Evolutionary conservation across 2,797 vertebrate species (phyloP).

Genomic region (Monodelphis domestica): DNA sequence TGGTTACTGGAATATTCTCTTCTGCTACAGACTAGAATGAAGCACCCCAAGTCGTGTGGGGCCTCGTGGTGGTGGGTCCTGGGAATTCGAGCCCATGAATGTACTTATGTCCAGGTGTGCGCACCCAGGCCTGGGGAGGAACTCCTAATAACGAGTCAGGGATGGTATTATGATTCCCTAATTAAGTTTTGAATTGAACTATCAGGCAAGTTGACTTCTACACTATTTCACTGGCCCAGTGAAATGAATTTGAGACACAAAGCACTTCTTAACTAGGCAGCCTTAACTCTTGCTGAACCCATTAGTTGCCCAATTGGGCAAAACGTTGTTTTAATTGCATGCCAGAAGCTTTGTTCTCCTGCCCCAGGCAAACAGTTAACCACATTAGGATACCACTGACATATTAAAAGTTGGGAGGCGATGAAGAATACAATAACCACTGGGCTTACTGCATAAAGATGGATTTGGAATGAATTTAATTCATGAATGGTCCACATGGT

Average conservation of each 20-base stretch:
- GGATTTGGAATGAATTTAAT: constrained; percentile 74
- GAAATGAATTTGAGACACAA: constrained; percentile 73
- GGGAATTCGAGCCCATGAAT: rapidly evolving
- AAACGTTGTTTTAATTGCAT: constrained; percentile 80
- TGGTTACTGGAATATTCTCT: background rate
- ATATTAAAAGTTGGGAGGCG: constrained; percentile 71
- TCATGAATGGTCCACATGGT: background rate
- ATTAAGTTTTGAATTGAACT: constrained; percentile 18
- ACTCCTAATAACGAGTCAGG: background rate
- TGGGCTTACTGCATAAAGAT: constrained; percentile 66
- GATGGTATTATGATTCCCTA: background rate
- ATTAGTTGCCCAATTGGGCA: constrained; percentile 85
- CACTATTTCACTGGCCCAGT: constrained; percentile 53
- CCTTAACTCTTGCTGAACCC: constrained; percentile 80
- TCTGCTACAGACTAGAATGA: background rate
- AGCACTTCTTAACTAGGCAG: constrained; percentile 81
- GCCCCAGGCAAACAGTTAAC: constrained; percentile 82
- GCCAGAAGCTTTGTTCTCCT: constrained; percentile 77
- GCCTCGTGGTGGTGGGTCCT: background rate
- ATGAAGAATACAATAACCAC: constrained; percentile 73
- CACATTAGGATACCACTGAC: constrained; percentile 76
- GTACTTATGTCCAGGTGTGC: background rate
- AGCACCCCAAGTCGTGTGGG: rapidly evolving
- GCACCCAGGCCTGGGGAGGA: background rate
- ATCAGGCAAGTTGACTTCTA: constrained; percentile 55